phyloP scores from a whole-genome alignment of 2,797 vertebrate species.

The Crax fasciolata region DNA sequence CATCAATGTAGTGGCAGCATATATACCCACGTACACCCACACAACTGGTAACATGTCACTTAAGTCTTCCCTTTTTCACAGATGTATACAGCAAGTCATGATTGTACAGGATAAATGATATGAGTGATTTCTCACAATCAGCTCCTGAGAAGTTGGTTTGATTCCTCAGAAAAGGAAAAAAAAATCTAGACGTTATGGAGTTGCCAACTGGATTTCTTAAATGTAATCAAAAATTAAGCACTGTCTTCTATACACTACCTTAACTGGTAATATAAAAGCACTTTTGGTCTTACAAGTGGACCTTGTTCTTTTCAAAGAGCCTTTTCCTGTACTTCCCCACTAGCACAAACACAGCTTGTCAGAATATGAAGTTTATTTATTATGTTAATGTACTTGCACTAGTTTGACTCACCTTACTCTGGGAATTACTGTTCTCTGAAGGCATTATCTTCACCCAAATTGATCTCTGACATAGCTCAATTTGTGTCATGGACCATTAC shows the following conservation, averaged over 20 bases:
- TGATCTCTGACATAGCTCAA: slow-evolving; percentile 7
- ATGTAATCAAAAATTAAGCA: not conserved
- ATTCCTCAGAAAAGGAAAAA: not conserved
- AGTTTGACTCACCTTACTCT: slow-evolving; percentile 8
- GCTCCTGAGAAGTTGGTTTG: not conserved
- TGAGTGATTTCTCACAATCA: not conserved
- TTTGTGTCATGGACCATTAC: slow-evolving; percentile 51
- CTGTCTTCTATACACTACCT: not conserved
- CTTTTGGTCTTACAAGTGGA: not conserved
- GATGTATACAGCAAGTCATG: not conserved
- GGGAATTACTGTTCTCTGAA: slow-evolving; percentile 16
- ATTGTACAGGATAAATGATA: not conserved
- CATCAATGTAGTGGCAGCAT: not conserved
- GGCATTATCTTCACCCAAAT: not conserved
- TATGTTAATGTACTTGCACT: slow-evolving; percentile 13
- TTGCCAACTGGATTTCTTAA: not conserved
- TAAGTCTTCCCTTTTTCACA: not conserved
- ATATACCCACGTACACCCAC: no score
- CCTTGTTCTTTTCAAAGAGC: not conserved
- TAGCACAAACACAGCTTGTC: not conserved
- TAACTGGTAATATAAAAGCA: not conserved
- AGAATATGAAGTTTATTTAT: not conserved
- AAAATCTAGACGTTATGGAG: not conserved
- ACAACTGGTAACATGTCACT: not conserved
- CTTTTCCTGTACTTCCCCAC: not conserved